Conservation (phyloP, 2,888 invertebrate genomes). For the Lysandra coridon region DNA sequence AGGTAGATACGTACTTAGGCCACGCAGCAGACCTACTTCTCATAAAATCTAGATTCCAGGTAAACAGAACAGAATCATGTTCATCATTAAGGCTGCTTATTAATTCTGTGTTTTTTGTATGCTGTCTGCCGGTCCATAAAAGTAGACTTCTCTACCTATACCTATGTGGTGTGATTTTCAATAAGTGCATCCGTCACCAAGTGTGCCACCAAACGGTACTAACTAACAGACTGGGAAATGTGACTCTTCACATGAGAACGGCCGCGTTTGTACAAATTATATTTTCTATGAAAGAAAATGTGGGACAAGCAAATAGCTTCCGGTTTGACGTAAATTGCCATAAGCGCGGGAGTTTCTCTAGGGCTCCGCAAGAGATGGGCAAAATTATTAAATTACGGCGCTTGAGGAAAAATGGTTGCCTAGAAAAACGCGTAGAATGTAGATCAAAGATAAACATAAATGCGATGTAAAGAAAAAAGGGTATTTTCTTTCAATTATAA, state of each 20-base stretch:
- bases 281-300: slow-evolving; percentile 7
- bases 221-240: slow-evolving; percentile 46
- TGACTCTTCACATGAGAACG: slow-evolving; percentile 59
- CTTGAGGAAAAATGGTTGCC: neutral
- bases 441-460: neutral
- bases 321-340: neutral
- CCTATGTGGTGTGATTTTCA: neutral
- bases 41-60: neutral
- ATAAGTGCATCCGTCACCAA: slow-evolving; percentile 41
- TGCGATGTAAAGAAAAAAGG: neutral
- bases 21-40: neutral
- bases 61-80: neutral
- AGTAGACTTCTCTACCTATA: neutral
- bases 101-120: neutral
- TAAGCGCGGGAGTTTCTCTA: neutral
- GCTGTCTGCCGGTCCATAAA: neutral
- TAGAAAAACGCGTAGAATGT: neutral
- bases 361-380: neutral
- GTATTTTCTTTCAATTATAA: no score
- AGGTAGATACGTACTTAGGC: neutral
- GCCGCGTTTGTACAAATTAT: slow-evolving; percentile 19
- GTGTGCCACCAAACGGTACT: slow-evolving; percentile 59
- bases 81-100: slow-evolving; percentile 2
- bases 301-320: neutral
- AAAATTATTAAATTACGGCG: neutral